Percentiles rank a stretch among this genome's conserved stretches.
phyloP scores from a whole-genome alignment of 30 jellyfish, hydroid and myxozoan genomes.

The Cassiopea xamachana region DNA sequence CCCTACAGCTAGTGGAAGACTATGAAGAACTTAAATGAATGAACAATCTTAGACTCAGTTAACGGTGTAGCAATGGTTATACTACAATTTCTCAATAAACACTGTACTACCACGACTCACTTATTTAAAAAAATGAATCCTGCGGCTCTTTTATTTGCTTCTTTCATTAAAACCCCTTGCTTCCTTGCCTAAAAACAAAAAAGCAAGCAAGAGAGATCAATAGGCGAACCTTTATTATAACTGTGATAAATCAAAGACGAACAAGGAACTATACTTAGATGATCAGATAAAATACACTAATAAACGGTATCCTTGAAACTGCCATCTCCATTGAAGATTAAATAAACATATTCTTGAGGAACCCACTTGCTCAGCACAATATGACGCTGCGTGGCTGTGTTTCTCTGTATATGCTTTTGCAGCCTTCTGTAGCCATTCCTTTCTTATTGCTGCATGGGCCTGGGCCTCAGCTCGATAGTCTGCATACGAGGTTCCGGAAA shows the following conservation, averaged over 20 bases:
- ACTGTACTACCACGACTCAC: slow-evolving; percentile 17
- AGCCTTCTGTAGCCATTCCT: slow-evolving; percentile 71
- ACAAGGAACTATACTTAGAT: background rate
- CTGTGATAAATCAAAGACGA: background rate
- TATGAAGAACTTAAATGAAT: no score
- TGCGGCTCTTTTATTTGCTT: slow-evolving; percentile 86
- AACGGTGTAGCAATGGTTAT: no score
- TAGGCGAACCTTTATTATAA: background rate
- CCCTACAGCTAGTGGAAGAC: no score
- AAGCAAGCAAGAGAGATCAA: background rate
- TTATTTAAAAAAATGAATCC: slow-evolving; percentile 58
- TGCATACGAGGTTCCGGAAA: slow-evolving; percentile 47
- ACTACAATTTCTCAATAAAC: no score
- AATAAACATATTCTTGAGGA: background rate
- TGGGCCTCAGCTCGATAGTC: slow-evolving; percentile 92
- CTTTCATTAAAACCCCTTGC: slow-evolving; percentile 71
- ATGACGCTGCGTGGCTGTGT: slow-evolving; percentile 69
- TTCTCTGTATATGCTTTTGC: slow-evolving; percentile 82
- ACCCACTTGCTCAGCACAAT: slow-evolving; percentile 80
- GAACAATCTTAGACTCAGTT: no score
- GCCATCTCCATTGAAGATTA: background rate
- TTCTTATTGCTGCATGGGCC: slow-evolving; percentile 63
- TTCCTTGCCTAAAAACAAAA: slow-evolving; percentile 59
- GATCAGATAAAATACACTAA: background rate
- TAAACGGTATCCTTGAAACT: background rate